phyloP scores from a whole-genome alignment of 2,797 vertebrate species.

The Lophius americanus region DNA sequence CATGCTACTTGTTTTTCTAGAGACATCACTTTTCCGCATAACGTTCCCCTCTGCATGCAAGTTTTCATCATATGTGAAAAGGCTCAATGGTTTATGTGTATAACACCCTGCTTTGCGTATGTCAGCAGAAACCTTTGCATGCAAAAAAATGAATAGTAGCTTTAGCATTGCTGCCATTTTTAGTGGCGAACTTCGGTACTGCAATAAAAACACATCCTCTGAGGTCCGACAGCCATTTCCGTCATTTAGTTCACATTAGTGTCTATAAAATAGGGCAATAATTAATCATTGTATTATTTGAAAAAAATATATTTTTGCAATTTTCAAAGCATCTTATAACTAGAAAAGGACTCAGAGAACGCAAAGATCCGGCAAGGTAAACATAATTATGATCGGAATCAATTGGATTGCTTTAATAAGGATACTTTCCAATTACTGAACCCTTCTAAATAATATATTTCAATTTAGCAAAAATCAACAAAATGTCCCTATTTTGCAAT shows the following conservation, averaged over 20 bases:
- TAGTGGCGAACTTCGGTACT: neutral
- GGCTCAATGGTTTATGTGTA: neutral
- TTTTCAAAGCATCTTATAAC: too few species aligned
- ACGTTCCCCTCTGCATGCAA: neutral
- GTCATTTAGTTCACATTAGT: neutral
- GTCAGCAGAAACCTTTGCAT: neutral
- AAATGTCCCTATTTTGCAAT: too few species aligned
- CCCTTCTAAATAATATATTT: too few species aligned
- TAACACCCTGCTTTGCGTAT: neutral
- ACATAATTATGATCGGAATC: too few species aligned
- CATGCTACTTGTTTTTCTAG: too few species aligned
- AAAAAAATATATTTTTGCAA: neutral
- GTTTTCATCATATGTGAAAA: neutral
- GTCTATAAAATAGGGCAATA: neutral
- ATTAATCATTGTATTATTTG: neutral
- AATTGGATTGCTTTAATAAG: neutral
- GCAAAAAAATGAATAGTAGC: neutral
- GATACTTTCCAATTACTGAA: neutral
- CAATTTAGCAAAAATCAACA: too few species aligned
- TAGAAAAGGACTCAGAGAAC: too few species aligned
- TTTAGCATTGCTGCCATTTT: neutral
- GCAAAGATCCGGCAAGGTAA: too few species aligned
- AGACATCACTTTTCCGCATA: too few species aligned
- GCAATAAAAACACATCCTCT: neutral
- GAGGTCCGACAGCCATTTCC: neutral